Evolutionary conservation across 2,113 vertebrate species (phyloP).

Genomic region (Cryptomyrus ogoouensis): DNA sequence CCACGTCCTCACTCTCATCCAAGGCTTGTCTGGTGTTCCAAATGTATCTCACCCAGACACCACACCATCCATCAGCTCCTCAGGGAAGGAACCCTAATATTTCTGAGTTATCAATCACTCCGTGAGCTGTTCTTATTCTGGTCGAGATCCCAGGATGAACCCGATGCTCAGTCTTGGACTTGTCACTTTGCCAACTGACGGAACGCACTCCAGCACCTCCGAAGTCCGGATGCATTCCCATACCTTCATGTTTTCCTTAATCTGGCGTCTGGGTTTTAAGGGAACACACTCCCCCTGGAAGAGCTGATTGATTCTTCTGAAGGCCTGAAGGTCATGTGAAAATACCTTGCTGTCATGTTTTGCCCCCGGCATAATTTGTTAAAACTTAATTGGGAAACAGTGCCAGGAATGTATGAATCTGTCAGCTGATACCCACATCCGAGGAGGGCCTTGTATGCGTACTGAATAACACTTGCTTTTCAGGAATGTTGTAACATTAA

Average conservation of each 20-base stretch:
- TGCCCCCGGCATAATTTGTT: slow-evolving; percentile 34
- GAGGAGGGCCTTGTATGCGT: neutral
- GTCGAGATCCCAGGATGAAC: neutral
- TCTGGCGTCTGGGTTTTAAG: slow-evolving; percentile 39
- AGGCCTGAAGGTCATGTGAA: slow-evolving; percentile 49
- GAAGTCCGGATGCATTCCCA: slow-evolving; percentile 31
- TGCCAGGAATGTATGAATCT: neutral
- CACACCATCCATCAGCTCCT: neutral
- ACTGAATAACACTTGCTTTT: neutral
- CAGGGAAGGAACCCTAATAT: neutral
- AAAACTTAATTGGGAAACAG: slow-evolving; percentile 3
- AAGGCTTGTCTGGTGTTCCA: neutral
- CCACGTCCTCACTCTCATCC: neutral
- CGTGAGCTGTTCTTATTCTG: neutral
- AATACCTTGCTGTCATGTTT: slow-evolving; percentile 28
- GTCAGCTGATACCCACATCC: neutral
- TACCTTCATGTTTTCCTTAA: slow-evolving; percentile 27
- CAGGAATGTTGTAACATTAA: slow-evolving; percentile 11
- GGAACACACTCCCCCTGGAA: slow-evolving; percentile 30
- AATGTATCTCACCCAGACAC: neutral
- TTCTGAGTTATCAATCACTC: neutral
- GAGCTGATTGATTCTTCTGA: slow-evolving; percentile 39
- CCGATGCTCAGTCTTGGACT: neutral
- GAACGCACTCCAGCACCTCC: slow-evolving; percentile 34
- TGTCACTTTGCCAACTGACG: slow-evolving; percentile 32